These are phyloP conservation scores for Myripristis jacobus DNA, from an alignment of 2,797 vertebrate species.

Conservation along the genomic window DNA sequence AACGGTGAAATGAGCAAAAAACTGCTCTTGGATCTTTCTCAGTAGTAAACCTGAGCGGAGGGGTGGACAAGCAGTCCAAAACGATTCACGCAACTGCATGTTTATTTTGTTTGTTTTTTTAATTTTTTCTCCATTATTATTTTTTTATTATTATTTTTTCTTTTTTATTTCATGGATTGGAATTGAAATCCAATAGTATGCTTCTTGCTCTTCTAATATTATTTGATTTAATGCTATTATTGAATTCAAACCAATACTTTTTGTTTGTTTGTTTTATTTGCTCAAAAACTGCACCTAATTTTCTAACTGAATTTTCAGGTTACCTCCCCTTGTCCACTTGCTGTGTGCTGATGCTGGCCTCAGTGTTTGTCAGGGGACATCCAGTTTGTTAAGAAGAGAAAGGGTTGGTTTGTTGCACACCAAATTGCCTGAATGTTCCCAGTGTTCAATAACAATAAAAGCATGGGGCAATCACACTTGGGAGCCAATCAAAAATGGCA, in stretches of 20 bases:
- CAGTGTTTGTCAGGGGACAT: neutral
- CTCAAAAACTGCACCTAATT: slow-evolving; percentile 24
- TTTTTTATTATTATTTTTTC: slow-evolving; percentile 1
- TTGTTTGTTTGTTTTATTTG: slow-evolving; percentile 41
- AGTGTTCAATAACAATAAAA: slow-evolving; percentile 17
- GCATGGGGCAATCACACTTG: slow-evolving; percentile 1
- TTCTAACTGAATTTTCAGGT: slow-evolving; percentile 21
- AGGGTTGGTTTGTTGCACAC: neutral
- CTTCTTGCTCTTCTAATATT: slow-evolving; percentile 51
- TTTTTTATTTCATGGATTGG: slow-evolving; percentile 43
- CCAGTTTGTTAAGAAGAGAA: neutral
- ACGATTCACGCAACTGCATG: slow-evolving; percentile 55
- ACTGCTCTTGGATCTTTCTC: slow-evolving; percentile 39
- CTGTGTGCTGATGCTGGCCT: slow-evolving; percentile 24
- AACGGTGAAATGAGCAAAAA: slow-evolving; percentile 45
- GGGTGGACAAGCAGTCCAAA: slow-evolving; percentile 15
- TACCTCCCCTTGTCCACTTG: slow-evolving; percentile 5
- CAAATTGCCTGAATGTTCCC: slow-evolving; percentile 4
- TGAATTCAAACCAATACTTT: slow-evolving; percentile 31
- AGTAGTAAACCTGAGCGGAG: slow-evolving; percentile 13
- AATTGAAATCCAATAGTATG: slow-evolving; percentile 40
- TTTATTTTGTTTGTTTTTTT: slow-evolving; percentile 65
- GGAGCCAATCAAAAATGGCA: neutral
- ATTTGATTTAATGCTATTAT: slow-evolving; percentile 49
- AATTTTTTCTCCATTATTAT: slow-evolving; percentile 16